Conservation (phyloP, 2,888 invertebrate genomes). For the Epiperipatus broadwayi region DNA sequence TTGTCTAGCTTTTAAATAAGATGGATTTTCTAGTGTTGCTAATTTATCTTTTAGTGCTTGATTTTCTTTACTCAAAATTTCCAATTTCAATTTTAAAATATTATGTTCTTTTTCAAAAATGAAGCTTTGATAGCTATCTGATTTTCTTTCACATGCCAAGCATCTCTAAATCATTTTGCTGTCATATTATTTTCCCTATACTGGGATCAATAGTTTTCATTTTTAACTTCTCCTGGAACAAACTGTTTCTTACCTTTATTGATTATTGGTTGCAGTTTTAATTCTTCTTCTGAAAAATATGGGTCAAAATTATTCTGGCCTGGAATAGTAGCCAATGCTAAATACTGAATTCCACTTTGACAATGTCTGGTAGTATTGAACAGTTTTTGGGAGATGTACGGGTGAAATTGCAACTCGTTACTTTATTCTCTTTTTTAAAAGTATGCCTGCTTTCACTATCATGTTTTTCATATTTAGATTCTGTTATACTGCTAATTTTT, state of each 20-base stretch:
- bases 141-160: constrained; percentile 89
- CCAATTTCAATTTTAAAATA: constrained; percentile 22
- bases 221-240: constrained; percentile 89
- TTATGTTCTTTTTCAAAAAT: constrained; percentile 61
- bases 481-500: no score
- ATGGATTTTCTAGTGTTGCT: no score
- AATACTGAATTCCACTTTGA: constrained; percentile 17
- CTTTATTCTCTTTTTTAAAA: no score
- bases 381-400: not conserved
- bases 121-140: constrained; percentile 89
- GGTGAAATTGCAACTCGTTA: not conserved
- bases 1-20: no score
- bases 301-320: constrained; percentile 47
- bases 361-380: no score
- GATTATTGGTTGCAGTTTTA: constrained; percentile 92
- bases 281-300: constrained; percentile 84
- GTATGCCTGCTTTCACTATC: no score
- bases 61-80: constrained; percentile 25
- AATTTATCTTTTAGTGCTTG: constrained; percentile 20
- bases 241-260: constrained; percentile 97
- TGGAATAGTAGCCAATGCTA: constrained; percentile 23
- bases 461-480: no score
- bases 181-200: constrained; percentile 96
- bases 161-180: constrained; percentile 85
- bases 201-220: constrained; percentile 94